A percentile compares a stretch with the other conserved stretches of the same genome.
These are phyloP conservation scores for Drosophila sp. DNA, from an alignment of 1,140 invertebrate species.

Conservation along the genomic window DNA sequence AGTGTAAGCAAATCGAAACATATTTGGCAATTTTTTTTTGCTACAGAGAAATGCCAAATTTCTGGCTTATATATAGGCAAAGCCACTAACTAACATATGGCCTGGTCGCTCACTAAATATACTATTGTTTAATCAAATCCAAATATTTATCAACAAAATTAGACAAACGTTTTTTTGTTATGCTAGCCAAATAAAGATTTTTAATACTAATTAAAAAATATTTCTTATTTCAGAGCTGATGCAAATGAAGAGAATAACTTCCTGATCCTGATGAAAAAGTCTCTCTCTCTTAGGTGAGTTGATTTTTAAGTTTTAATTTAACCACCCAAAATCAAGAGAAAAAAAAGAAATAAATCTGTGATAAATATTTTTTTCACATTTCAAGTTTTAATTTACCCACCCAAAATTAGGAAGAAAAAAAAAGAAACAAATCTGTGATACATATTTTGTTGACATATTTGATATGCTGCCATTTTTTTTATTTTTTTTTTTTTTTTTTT, in stretches of 20 bases:
- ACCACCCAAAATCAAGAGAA: no score
- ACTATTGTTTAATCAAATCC: conserved; percentile 22
- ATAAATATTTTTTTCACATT: background rate
- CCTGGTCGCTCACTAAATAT: conserved; percentile 6
- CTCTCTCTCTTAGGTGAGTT: background rate
- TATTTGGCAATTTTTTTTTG: background rate
- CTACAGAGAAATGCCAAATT: background rate
- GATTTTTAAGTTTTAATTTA: background rate
- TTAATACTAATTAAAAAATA: no score
- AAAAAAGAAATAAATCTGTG: no score
- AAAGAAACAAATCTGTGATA: conserved; percentile 27
- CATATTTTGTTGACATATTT: conserved; percentile 67
- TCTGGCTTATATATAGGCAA: conserved; percentile 21
- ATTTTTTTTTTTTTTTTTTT: no score
- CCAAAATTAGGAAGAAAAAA: background rate
- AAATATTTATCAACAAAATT: conserved; percentile 31
- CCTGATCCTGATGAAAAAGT: no score
- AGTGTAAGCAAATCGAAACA: conserved; percentile 34
- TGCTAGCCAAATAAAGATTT: no score
- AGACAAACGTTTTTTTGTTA: background rate
- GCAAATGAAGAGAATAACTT: no score
- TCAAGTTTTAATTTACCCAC: no score
- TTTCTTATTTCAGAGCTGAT: no score
- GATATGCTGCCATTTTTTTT: conserved; percentile 71
- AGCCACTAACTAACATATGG: background rate